Percentiles rank a stretch among this genome's conserved stretches.
Conservation (phyloP, 2,888 invertebrate species). For the Cerceris ruficornis region DNA sequence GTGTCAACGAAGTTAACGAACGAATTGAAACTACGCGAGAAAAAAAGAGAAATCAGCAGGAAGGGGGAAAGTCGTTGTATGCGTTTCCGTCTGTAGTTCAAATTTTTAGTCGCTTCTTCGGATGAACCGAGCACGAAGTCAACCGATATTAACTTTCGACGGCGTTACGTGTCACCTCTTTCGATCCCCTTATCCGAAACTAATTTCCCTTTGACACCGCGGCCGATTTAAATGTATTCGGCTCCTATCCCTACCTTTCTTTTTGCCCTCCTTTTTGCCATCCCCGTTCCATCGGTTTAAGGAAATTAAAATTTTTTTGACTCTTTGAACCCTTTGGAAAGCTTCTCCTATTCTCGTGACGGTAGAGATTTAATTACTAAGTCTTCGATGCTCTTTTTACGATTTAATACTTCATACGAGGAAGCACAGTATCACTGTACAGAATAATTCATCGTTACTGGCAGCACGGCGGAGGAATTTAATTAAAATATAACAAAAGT, state of each 20-base stretch:
- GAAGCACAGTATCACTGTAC: no score
- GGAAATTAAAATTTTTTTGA: constrained; percentile 28
- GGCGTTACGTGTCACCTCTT: constrained; percentile 27
- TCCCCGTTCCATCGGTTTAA: constrained; percentile 12
- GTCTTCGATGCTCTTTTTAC: no score
- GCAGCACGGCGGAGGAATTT: no score
- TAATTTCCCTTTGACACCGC: constrained; percentile 58
- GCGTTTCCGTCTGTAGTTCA: neutral
- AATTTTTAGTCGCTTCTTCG: constrained; percentile 10
- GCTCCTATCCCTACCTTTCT: constrained; percentile 39
- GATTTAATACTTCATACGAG: no score
- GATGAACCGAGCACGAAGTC: constrained; percentile 26
- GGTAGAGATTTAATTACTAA: neutral
- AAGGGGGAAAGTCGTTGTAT: constrained; percentile 6
- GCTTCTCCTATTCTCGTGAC: no score
- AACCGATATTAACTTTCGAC: constrained; percentile 46
- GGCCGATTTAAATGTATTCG: constrained; percentile 50
- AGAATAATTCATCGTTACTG: no score
- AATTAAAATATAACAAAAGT: no score
- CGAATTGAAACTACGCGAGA: constrained; percentile 31
- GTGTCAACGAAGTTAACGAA: constrained; percentile 58
- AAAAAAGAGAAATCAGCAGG: neutral
- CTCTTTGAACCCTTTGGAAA: neutral
- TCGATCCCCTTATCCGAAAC: constrained; percentile 57
- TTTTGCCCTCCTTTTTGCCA: constrained; percentile 22